Evolutionary conservation across 1,140 invertebrate genomes (phyloP), one percentile per base, ranked within the genome.

Genomic region (Drosophila neocordata): DNA sequence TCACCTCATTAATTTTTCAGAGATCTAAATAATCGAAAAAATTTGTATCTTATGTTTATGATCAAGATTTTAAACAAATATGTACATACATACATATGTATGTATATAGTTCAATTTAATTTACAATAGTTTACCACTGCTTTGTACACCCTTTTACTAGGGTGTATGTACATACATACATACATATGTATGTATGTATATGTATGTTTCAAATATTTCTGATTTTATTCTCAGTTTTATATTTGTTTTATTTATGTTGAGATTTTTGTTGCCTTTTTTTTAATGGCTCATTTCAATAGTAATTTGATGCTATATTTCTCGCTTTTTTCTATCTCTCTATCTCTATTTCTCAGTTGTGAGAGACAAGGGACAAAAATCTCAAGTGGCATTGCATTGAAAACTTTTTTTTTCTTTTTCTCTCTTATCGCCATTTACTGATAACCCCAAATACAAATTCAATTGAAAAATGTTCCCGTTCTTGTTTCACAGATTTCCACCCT

Each of bases 221-320:
- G n/a, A 24, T 1, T 37, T 3, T 11, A 0, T 18, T 15, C 13
- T 9, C 27, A 60, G 9, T 60, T 27, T 55, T 35, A 4, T n/a
- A 38, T 55, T 65, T 24, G 2, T 9, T 59, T 37, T 66, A 6
- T 52, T 44, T 60, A 48, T 61, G 41, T 37, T 35, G n/a, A 11
- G 15, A 41, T 41, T 15, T 41, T 5, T 59, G 18, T 27, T 9
- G 53, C 13, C 4, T 41, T n/a, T 58, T 58, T 65, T 67, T 61
- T 68, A 79, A 69, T 61, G 61, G 59, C 27, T 69, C 60, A 69
- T 82, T 79, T 84, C 56, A 77, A 68, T 70, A 64, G 81, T 52
- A 87, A 84, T 74, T 87, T 70, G 77, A 84, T 77, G 63, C 77
- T 59, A 44, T 44, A 66, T 62, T 59, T 83, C 55, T 65, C 37